phyloP scores from a whole-genome alignment of 2,113 vertebrate species.

The Platanista minor region DNA sequence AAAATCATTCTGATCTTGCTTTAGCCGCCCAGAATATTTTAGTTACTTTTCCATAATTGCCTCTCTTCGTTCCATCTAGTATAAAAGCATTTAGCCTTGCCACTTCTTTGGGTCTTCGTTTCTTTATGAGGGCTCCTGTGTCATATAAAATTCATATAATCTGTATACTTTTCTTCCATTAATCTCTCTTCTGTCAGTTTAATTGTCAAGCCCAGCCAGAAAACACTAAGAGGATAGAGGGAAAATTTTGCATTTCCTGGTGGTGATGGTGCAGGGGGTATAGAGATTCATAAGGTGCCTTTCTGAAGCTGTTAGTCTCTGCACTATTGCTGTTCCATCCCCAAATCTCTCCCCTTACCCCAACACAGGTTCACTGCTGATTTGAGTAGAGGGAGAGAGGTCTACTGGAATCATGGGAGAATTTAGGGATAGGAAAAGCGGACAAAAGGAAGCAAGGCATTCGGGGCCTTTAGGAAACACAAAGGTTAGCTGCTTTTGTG shows the following conservation, averaged over 20 bases:
- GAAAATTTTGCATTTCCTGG: background rate
- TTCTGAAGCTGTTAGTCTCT: background rate
- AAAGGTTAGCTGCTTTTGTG: slow-evolving; percentile 63
- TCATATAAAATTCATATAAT: background rate
- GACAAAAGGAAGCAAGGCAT: background rate
- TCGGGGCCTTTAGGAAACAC: slow-evolving; percentile 28
- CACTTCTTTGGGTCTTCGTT: background rate
- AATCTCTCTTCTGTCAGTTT: background rate
- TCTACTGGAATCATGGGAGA: background rate
- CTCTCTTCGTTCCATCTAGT: background rate
- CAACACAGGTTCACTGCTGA: background rate
- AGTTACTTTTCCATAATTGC: background rate
- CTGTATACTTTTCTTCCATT: background rate
- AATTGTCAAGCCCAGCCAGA: background rate
- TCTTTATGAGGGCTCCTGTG: background rate
- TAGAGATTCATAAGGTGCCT: background rate
- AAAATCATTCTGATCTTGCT: background rate
- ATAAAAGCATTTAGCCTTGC: background rate
- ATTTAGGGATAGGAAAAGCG: background rate
- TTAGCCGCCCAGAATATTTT: background rate
- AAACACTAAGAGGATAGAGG: background rate
- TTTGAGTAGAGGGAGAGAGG: background rate
- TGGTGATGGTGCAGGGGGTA: background rate
- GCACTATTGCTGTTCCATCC: background rate
- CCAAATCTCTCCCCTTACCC: background rate